Percentiles rank a stretch among this genome's conserved stretches.
Conservation (phyloP, 2,888 invertebrate genomes). For the Drosophila prostipennis region DNA sequence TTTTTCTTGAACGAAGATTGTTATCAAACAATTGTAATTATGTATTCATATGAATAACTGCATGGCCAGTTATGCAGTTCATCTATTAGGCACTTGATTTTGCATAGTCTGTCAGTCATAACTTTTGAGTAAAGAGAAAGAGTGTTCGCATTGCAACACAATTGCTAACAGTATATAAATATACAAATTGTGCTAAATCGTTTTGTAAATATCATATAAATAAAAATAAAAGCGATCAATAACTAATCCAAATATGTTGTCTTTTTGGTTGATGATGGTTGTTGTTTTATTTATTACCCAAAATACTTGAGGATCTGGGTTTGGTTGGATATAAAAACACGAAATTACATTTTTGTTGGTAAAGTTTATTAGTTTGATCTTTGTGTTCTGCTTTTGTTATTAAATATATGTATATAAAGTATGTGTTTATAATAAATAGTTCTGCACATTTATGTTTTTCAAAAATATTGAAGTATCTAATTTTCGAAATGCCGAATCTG, state of each 20-base stretch:
- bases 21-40: constrained; percentile 68
- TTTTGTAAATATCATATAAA: constrained; percentile 50
- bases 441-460: constrained; percentile 25
- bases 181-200: constrained; percentile 49
- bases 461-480: constrained; percentile 26
- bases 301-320: too few species aligned
- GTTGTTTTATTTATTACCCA: not conserved
- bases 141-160: constrained; percentile 16
- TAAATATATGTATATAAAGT: constrained; percentile 43
- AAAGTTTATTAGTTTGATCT: constrained; percentile 39
- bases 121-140: constrained; percentile 56
- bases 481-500: constrained; percentile 28
- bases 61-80: constrained; percentile 29
- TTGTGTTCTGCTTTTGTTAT: constrained; percentile 34
- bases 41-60: constrained; percentile 66
- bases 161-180: constrained; percentile 15
- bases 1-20: constrained; percentile 54
- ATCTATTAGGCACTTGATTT: constrained; percentile 47
- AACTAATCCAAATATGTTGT: constrained; percentile 20
- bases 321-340: constrained; percentile 1
- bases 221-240: constrained; percentile 46
- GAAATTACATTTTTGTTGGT: constrained; percentile 5
- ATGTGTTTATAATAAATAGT: constrained; percentile 43
- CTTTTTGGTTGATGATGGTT: too few species aligned
- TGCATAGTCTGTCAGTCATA: constrained; percentile 59